Evolutionary conservation across 2,797 vertebrate species (phyloP).

Genomic region (Enoplosus armatus): DNA sequence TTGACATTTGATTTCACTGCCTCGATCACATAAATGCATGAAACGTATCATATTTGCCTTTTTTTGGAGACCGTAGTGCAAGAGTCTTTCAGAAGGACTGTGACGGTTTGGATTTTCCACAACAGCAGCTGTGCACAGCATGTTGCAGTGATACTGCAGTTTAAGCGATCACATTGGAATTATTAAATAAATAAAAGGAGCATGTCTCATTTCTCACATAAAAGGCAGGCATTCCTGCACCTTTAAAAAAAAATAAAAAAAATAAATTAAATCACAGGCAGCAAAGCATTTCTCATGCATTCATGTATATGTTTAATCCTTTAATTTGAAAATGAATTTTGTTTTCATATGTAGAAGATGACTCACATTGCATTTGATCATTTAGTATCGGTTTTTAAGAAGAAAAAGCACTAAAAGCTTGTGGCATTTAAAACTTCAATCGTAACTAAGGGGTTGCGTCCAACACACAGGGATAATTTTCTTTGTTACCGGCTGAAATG

Average conservation of each 20-base stretch:
- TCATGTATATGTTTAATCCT: neutral
- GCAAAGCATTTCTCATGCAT: neutral
- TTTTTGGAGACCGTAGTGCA: neutral
- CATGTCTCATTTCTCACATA: conserved; percentile 6
- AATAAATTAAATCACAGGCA: neutral
- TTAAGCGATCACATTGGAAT: conserved; percentile 13
- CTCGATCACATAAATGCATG: neutral
- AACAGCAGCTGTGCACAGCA: conserved; percentile 31
- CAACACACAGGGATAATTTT: neutral
- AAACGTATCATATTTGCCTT: neutral
- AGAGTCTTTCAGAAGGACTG: neutral
- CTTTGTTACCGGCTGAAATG: no score
- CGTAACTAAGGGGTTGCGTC: neutral
- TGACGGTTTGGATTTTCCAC: conserved; percentile 3
- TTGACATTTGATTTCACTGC: neutral
- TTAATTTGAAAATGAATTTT: neutral
- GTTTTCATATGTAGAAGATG: neutral
- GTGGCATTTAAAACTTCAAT: neutral
- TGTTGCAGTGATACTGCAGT: conserved; percentile 12
- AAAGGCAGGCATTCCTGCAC: neutral
- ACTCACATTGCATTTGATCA: neutral
- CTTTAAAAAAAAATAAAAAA: neutral
- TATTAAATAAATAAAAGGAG: conserved; percentile 19
- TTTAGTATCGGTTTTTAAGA: neutral
- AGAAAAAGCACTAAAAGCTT: neutral